Evolutionary conservation across 2,797 vertebrate genomes (phyloP).

Genomic region (Selene dorsalis): DNA sequence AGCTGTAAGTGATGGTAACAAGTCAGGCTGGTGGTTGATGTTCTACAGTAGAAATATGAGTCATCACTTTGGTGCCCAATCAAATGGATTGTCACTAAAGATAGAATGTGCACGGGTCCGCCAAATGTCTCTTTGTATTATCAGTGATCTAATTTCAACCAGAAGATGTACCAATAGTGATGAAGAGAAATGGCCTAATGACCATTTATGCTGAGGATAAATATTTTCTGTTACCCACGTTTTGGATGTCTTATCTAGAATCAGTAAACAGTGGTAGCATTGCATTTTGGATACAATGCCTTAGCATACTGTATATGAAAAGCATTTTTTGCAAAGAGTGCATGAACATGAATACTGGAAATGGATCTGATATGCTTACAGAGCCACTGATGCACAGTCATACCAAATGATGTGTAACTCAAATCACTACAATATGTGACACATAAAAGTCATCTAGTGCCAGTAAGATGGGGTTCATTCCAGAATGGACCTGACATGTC

Average conservation of each 20-base stretch:
- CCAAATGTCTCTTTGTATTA: conserved; percentile 55
- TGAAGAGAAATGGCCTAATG: conserved; percentile 54
- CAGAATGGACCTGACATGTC: conserved; percentile 75
- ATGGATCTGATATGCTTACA: conserved; percentile 81
- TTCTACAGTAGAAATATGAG: conserved; percentile 22
- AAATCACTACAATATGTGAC: conserved; percentile 56
- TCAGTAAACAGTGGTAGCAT: conserved; percentile 23
- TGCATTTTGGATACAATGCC: conserved; percentile 20
- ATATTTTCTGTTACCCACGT: conserved; percentile 42
- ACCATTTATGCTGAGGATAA: conserved; percentile 41
- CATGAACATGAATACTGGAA: conserved; percentile 81
- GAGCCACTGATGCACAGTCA: conserved; percentile 71
- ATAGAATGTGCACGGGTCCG: conserved; percentile 37
- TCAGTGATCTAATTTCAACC: conserved; percentile 56
- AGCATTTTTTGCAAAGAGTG: conserved; percentile 65
- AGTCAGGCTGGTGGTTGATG: conserved; percentile 8
- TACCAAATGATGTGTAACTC: conserved; percentile 69
- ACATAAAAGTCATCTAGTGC: conserved; percentile 47
- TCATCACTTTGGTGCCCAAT: conserved; percentile 33
- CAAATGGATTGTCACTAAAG: conserved; percentile 19
- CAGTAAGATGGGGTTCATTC: conserved; percentile 75
- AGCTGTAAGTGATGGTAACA: conserved; percentile 8
- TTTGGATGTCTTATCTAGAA: conserved; percentile 11
- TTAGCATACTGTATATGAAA: conserved; percentile 19
- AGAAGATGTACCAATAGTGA: conserved; percentile 58